Conservation (phyloP, 2,888 invertebrate species). For the Drosophila barbarae region DNA sequence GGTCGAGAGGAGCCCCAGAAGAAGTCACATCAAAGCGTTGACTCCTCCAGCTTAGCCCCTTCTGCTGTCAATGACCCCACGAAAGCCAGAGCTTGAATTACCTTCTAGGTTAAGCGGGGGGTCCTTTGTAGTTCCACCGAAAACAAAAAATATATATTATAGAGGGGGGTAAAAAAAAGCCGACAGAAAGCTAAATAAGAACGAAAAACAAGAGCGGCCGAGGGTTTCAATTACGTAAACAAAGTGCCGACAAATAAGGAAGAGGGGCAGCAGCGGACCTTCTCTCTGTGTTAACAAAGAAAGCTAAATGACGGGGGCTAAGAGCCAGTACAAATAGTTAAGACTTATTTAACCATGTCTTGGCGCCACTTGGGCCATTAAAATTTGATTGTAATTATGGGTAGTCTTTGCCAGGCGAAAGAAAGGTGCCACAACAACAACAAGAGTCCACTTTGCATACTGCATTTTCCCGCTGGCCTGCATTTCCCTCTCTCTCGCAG, state of each 20-base stretch:
- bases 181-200: slow-evolving; percentile 8
- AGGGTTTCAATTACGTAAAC: slow-evolving; percentile 64
- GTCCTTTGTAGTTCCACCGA: slow-evolving; percentile 67
- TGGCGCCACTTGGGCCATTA: slow-evolving; percentile 64
- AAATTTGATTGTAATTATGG: slow-evolving; percentile 63
- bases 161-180: slow-evolving; percentile 1
- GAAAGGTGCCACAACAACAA: slow-evolving; percentile 50
- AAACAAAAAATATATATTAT: slow-evolving; percentile 28
- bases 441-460: slow-evolving; percentile 21
- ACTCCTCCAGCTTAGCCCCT: slow-evolving; percentile 22
- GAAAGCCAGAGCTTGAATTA: slow-evolving; percentile 56
- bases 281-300: slow-evolving; percentile 15
- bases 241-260: slow-evolving; percentile 41
- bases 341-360: slow-evolving; percentile 37
- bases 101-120: slow-evolving; percentile 47
- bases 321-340: slow-evolving; percentile 26
- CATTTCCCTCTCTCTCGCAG: neutral
- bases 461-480: neutral
- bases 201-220: slow-evolving; percentile 36
- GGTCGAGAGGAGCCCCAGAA: neutral
- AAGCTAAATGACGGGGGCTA: slow-evolving; percentile 1
- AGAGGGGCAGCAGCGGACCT: neutral
- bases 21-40: slow-evolving; percentile 63
- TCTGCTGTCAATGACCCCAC: slow-evolving; percentile 63
- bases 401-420: slow-evolving; percentile 16